A percentile compares a stretch with the other conserved stretches of the same genome.
Conservation (phyloP, 2,113 vertebrate genomes). For the Tupaia chinensis region DNA sequence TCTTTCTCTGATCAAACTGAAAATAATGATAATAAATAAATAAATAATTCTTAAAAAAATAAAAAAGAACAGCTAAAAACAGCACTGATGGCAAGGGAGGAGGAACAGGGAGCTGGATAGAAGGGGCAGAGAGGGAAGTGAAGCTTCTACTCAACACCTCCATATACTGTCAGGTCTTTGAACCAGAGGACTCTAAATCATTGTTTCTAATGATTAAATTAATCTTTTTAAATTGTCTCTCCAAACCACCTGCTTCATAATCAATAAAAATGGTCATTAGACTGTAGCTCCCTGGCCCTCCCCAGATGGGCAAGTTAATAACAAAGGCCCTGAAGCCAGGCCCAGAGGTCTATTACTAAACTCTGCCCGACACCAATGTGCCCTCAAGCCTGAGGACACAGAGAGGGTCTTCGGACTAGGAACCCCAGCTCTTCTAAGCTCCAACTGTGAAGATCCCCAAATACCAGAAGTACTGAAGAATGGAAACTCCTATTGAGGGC, state of each 20-base stretch:
- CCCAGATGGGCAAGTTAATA: too few relatives aligned
- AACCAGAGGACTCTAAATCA: background rate
- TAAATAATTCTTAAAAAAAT: too few relatives aligned
- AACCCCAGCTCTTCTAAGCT: background rate
- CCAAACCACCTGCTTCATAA: background rate
- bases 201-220: background rate
- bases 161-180: background rate
- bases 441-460: background rate
- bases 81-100: background rate
- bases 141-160: background rate
- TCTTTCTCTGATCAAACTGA: too few relatives aligned
- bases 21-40: too few relatives aligned
- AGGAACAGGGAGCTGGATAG: rapidly evolving
- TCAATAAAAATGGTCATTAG: background rate
- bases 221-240: background rate
- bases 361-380: background rate
- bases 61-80: background rate
- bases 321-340: background rate
- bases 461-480: background rate
- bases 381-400: background rate
- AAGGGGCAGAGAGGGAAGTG: background rate
- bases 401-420: background rate
- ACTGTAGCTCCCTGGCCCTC: background rate
- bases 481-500: background rate
- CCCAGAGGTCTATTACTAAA: background rate